Conservation (phyloP, 2,113 vertebrate species). For the Pogonocichla stellata region DNA sequence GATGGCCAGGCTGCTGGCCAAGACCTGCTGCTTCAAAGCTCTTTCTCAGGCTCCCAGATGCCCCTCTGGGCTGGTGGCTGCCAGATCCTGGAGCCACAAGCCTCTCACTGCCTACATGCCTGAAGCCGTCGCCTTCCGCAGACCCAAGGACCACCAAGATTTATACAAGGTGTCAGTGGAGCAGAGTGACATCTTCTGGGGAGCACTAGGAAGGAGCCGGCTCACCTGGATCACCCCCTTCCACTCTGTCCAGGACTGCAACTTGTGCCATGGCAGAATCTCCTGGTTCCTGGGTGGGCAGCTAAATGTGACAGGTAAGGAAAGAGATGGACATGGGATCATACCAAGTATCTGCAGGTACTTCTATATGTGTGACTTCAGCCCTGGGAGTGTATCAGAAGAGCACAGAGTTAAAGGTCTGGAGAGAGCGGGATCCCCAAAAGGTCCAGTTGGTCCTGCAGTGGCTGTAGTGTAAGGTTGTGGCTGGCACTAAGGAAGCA, state of each 20-base stretch:
- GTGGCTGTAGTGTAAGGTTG: neutral
- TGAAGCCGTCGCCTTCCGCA: constrained; percentile 67
- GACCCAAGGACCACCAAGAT: constrained; percentile 44
- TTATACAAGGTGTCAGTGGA: constrained; percentile 75
- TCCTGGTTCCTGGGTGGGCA: constrained; percentile 68
- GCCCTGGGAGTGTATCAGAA: accelerated
- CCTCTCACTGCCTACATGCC: constrained; percentile 74
- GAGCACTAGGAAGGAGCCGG: constrained; percentile 62
- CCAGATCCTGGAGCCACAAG: neutral
- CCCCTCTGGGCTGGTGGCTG: neutral
- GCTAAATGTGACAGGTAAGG: constrained; percentile 60
- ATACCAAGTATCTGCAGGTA: neutral
- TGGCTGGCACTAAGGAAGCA: neutral
- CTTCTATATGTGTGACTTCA: neutral
- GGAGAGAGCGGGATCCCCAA: neutral
- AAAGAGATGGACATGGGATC: neutral
- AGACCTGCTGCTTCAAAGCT: neutral
- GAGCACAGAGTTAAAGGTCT: neutral
- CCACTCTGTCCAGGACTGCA: constrained; percentile 70
- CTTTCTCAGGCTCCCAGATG: neutral
- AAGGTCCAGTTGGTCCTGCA: neutral
- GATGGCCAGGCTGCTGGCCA: constrained; percentile 36
- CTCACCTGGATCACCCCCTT: constrained; percentile 78
- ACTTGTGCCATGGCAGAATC: constrained; percentile 58
- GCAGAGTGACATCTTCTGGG: constrained; percentile 75